Percentiles rank a stretch among this genome's conserved stretches.
phyloP scores from a whole-genome alignment of 2,113 vertebrate species.

The Toxostoma redivivum region DNA sequence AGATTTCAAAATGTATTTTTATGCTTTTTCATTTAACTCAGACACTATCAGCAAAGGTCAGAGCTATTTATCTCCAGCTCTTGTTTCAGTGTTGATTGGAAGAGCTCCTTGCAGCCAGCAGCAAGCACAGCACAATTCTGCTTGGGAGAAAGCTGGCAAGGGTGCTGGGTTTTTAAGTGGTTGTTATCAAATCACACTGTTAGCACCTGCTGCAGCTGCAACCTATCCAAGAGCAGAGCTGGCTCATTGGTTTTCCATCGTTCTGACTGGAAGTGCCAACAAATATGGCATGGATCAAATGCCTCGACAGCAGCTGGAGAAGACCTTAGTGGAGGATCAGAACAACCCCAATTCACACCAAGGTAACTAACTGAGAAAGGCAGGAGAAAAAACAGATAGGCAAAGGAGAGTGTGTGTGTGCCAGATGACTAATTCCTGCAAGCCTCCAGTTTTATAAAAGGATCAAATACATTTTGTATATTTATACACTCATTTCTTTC shows the following conservation, averaged over 20 bases:
- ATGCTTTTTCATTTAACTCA: not conserved
- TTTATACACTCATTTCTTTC: not conserved
- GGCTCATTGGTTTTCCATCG: not conserved
- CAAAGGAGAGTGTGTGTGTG: not conserved
- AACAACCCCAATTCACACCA: not conserved
- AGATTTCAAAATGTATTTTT: not conserved
- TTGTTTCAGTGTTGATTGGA: not conserved
- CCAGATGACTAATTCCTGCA: not conserved
- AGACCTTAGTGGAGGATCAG: not conserved
- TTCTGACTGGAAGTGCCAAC: not conserved
- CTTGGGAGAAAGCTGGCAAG: not conserved
- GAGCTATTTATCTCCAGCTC: not conserved
- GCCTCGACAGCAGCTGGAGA: not conserved
- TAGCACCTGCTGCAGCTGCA: slow-evolving; percentile 19
- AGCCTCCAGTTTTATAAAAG: not conserved
- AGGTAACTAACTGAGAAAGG: not conserved
- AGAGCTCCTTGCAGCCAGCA: not conserved
- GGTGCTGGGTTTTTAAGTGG: not conserved
- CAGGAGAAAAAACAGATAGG: not conserved
- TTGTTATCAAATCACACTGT: not conserved
- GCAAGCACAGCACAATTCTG: not conserved
- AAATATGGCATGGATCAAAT: not conserved
- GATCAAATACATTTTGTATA: not conserved
- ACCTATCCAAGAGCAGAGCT: not conserved
- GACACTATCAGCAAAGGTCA: not conserved